Conservation (phyloP, 2,797 vertebrate genomes). For the Coluber constrictor region DNA sequence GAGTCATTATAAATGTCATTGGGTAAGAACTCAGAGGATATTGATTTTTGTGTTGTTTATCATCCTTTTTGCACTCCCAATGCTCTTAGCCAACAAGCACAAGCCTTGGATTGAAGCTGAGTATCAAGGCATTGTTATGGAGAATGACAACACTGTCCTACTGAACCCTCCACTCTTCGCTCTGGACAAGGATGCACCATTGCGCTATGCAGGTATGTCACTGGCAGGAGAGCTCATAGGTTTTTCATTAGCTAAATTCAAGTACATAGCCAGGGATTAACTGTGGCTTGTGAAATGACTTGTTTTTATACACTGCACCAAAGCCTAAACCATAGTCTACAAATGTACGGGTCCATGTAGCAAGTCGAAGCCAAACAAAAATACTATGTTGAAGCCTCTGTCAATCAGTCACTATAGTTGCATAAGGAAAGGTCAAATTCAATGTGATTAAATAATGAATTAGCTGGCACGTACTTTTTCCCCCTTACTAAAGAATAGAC, state of each 20-base stretch:
- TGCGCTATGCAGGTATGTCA: slow-evolving; percentile 89
- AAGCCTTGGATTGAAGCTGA: slow-evolving; percentile 99
- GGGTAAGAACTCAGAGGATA: not conserved
- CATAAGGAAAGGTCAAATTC: not conserved
- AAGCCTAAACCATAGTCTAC: not conserved
- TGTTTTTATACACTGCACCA: not conserved
- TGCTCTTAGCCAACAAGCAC: slow-evolving; percentile 93
- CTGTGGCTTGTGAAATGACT: not conserved
- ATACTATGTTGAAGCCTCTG: not conserved
- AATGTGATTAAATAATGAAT: not conserved
- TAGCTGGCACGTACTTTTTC: not conserved
- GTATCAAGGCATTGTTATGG: slow-evolving; percentile 99
- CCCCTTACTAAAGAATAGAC: not conserved
- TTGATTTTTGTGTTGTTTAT: slow-evolving; percentile 11
- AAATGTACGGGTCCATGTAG: not conserved
- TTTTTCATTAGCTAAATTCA: not conserved
- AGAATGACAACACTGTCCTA: slow-evolving; percentile 97
- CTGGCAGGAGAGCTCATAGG: not conserved
- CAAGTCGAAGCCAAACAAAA: not conserved
- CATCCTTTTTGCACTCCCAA: slow-evolving; percentile 11
- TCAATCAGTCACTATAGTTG: not conserved
- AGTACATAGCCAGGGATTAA: not conserved
- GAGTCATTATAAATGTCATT: not conserved
- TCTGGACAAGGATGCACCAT: slow-evolving; percentile 96
- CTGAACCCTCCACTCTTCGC: slow-evolving; percentile 96